Conservation (phyloP, 2,888 invertebrate species). For the Globia sparganii region DNA sequence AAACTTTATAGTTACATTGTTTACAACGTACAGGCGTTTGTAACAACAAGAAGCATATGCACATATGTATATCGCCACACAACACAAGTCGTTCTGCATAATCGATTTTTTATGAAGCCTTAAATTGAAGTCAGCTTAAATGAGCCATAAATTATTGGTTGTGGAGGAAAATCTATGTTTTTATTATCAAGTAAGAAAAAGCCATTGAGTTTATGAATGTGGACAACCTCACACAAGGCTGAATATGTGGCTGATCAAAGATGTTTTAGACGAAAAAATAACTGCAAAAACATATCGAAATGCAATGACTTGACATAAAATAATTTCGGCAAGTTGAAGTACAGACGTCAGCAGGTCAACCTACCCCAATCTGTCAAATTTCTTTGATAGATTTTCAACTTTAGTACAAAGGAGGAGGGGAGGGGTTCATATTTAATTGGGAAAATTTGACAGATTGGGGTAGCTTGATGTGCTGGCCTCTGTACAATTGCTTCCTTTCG, state of each 20-base stretch:
- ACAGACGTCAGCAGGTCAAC: too few species aligned
- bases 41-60: not conserved
- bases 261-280: not conserved
- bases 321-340: too few species aligned
- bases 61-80: not conserved
- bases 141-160: slow-evolving; percentile 25
- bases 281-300: not conserved
- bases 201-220: slow-evolving; percentile 7
- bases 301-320: not conserved
- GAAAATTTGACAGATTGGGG: too few species aligned
- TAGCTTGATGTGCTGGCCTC: too few species aligned
- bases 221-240: slow-evolving; percentile 1
- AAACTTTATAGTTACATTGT: not conserved
- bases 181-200: slow-evolving; percentile 21
- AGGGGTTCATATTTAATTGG: too few species aligned
- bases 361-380: too few species aligned
- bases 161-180: slow-evolving; percentile 13
- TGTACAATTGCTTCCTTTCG: not conserved
- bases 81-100: not conserved
- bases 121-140: slow-evolving; percentile 23
- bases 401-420: too few species aligned
- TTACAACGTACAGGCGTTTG: not conserved
- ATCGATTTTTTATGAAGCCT: slow-evolving; percentile 13
- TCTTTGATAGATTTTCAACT: too few species aligned
- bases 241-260: not conserved